These are phyloP conservation scores for Erythrolamprus reginae DNA, from an alignment of 2,113 vertebrate species.

Conservation along the genomic window DNA sequence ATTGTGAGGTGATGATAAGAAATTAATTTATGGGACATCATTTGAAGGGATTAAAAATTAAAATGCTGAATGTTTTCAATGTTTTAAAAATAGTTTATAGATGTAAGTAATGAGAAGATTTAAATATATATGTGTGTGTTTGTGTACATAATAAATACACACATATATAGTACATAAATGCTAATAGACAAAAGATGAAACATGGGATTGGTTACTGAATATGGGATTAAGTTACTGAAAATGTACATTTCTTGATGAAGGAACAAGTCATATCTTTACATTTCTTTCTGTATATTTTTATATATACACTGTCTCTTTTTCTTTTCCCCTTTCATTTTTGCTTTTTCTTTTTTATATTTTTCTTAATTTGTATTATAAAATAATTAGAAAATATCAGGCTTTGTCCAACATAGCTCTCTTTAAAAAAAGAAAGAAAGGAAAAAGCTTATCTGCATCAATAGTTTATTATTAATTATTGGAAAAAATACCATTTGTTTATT, in stretches of 20 bases:
- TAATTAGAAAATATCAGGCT: not conserved
- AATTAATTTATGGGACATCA: not conserved
- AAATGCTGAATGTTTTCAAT: too few species aligned
- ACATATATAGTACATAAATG: too few species aligned
- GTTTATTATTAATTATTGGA: not conserved
- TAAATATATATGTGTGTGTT: too few species aligned
- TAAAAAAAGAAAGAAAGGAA: not conserved
- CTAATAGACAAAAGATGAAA: not conserved
- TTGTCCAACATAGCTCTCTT: not conserved
- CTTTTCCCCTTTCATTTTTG: too few species aligned
- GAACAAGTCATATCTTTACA: not conserved
- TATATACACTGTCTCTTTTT: not conserved
- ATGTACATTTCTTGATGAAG: not conserved
- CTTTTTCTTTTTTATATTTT: not conserved
- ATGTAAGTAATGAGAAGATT: too few species aligned
- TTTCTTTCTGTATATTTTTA: not conserved
- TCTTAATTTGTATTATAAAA: not conserved
- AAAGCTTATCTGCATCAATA: not conserved
- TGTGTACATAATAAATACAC: too few species aligned
- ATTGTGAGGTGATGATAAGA: not conserved
- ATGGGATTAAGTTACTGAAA: not conserved
- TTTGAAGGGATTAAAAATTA: too few species aligned
- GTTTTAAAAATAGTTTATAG: too few species aligned
- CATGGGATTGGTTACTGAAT: not conserved
- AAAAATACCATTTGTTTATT: slow-evolving; percentile 23